These are phyloP conservation scores for Cotesia typhae DNA, from an alignment of 1,140 invertebrate genomes.

Conservation along the genomic window DNA sequence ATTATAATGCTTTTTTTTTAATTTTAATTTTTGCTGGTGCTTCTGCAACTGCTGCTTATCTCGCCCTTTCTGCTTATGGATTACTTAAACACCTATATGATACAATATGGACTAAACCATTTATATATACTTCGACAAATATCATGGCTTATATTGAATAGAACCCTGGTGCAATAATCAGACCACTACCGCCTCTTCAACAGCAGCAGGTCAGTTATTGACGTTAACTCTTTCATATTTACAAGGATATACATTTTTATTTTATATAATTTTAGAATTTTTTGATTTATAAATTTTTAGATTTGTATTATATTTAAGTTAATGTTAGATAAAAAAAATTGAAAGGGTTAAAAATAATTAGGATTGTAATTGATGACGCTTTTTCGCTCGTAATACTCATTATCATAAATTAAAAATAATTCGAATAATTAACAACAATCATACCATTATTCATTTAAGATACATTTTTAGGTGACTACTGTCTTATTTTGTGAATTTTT, in stretches of 20 bases:
- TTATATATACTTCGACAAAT: neutral
- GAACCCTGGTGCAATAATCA: conserved; percentile 35
- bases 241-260: too few species aligned
- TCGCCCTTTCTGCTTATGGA: neutral
- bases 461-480: too few species aligned
- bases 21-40: too few species aligned
- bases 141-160: conserved; percentile 2
- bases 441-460: too few species aligned
- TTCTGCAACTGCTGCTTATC: conserved; percentile 8
- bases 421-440: neutral
- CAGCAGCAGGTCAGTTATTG: conserved; percentile 32
- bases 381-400: conserved; percentile 25
- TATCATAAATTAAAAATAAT: neutral
- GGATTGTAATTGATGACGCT: conserved; percentile 10
- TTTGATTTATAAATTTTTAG: too few species aligned
- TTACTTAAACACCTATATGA: neutral
- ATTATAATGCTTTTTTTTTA: too few species aligned
- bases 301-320: too few species aligned
- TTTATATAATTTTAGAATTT: neutral
- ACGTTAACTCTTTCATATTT: too few species aligned
- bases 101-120: neutral
- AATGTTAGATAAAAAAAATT: neutral
- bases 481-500: too few species aligned
- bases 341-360: too few species aligned
- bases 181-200: conserved; percentile 28